Percentiles rank a stretch among this genome's conserved stretches.
Evolutionary conservation across 2,113 vertebrate species (phyloP).

Genomic region (Orthonyx spaldingii): DNA sequence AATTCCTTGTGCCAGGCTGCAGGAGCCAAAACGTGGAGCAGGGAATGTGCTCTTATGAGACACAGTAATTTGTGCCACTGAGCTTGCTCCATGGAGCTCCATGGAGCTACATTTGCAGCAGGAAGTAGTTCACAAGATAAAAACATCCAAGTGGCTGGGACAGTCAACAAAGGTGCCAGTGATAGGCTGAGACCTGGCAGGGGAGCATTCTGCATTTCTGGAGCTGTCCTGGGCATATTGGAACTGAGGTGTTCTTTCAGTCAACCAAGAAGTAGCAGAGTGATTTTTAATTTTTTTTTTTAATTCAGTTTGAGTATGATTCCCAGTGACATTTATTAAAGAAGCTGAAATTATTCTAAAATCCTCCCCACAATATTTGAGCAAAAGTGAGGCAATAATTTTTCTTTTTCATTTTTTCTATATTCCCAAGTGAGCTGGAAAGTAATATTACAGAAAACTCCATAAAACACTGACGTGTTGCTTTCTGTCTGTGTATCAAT

Average conservation of each 20-base stretch:
- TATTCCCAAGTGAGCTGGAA: background rate
- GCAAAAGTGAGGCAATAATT: background rate
- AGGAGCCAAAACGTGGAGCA: fast-evolving
- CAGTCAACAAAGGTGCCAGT: background rate
- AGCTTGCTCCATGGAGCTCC: background rate
- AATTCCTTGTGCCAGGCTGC: background rate
- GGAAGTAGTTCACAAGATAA: background rate
- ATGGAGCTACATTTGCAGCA: background rate
- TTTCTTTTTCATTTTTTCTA: background rate
- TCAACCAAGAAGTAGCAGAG: background rate
- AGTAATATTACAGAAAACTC: background rate
- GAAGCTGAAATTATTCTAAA: background rate
- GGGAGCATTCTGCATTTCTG: background rate
- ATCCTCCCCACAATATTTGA: background rate
- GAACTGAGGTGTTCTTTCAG: background rate
- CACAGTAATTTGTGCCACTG: background rate
- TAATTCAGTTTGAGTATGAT: background rate
- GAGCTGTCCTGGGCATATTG: background rate
- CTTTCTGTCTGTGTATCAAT: slow-evolving; percentile 16
- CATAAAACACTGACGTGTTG: background rate
- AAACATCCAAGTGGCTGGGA: background rate
- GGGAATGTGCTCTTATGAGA: background rate
- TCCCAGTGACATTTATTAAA: background rate
- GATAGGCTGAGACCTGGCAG: background rate
- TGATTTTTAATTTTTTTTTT: background rate